These are phyloP conservation scores for Patella caerulea DNA, from an alignment of 2,888 invertebrate genomes.

Conservation along the genomic window DNA sequence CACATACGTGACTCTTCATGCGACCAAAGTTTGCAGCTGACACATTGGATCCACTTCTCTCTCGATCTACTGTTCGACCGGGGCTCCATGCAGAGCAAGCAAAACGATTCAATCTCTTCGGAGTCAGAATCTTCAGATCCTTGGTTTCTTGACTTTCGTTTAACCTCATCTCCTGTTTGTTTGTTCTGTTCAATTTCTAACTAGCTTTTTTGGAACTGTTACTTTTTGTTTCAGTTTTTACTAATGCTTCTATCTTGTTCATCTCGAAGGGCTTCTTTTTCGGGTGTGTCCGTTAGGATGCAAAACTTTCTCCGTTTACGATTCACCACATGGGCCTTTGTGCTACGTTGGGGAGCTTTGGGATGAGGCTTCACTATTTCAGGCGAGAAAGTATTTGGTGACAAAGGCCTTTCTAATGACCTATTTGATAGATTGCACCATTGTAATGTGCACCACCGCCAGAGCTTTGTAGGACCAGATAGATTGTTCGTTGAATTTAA, in stretches of 20 bases:
- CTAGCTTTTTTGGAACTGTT: too few relatives aligned
- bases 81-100: constrained; percentile 21
- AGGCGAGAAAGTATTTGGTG: constrained; percentile 18
- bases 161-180: too few relatives aligned
- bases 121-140: constrained; percentile 18
- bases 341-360: constrained; percentile 24
- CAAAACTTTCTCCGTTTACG: constrained; percentile 29
- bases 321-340: not conserved
- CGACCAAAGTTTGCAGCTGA: too few relatives aligned
- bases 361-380: constrained; percentile 24
- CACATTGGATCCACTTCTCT: constrained; percentile 23
- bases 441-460: constrained; percentile 24
- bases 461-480: constrained; percentile 19
- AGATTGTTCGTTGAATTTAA: constrained; percentile 14
- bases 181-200: too few relatives aligned
- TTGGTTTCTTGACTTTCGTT: not conserved
- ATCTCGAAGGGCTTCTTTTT: constrained; percentile 28
- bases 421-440: constrained; percentile 14
- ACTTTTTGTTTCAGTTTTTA: constrained; percentile 8
- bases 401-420: not conserved
- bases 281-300: constrained; percentile 30
- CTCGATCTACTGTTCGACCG: constrained; percentile 19
- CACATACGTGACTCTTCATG: too few relatives aligned
- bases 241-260: constrained; percentile 17
- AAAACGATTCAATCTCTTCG: constrained; percentile 12